Evolutionary conservation across 1,140 invertebrate genomes (phyloP).

Genomic region (Uloborus diversus): DNA sequence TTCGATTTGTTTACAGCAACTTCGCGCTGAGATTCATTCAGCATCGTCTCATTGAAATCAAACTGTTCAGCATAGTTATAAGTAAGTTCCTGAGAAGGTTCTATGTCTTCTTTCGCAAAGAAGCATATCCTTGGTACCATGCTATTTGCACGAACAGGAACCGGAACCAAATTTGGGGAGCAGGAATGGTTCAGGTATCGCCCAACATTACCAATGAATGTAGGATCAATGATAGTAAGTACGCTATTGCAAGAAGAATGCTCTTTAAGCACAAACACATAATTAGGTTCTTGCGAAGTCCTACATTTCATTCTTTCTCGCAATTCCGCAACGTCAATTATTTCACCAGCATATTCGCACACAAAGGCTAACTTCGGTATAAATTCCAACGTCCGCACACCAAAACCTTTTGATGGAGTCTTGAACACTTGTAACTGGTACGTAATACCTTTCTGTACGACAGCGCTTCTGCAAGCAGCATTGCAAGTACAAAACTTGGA

Average conservation of each 20-base stretch:
- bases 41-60: neutral
- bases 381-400: slow-evolving; percentile 76
- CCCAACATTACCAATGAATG: slow-evolving; percentile 85
- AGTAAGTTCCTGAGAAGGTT: slow-evolving; percentile 38
- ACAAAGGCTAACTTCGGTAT: slow-evolving; percentile 68
- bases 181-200: slow-evolving; percentile 96
- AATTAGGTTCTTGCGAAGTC: slow-evolving; percentile 18
- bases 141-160: slow-evolving; percentile 63
- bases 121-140: slow-evolving; percentile 52
- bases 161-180: slow-evolving; percentile 86
- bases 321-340: slow-evolving; percentile 41
- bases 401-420: slow-evolving; percentile 84
- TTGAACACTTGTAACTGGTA: slow-evolving; percentile 79
- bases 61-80: slow-evolving; percentile 41
- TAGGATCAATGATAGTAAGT: slow-evolving; percentile 52
- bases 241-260: neutral
- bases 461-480: slow-evolving; percentile 77
- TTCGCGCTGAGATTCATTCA: neutral
- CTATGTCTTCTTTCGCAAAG: slow-evolving; percentile 45
- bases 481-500: slow-evolving; percentile 27
- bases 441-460: slow-evolving; percentile 79
- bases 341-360: slow-evolving; percentile 57
- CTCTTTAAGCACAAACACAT: slow-evolving; percentile 51
- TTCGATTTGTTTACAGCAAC: neutral
- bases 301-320: neutral